Percentiles rank a stretch among this genome's conserved stretches.
Conservation (phyloP, 2,113 vertebrate species). For the Actinemys pallida region DNA sequence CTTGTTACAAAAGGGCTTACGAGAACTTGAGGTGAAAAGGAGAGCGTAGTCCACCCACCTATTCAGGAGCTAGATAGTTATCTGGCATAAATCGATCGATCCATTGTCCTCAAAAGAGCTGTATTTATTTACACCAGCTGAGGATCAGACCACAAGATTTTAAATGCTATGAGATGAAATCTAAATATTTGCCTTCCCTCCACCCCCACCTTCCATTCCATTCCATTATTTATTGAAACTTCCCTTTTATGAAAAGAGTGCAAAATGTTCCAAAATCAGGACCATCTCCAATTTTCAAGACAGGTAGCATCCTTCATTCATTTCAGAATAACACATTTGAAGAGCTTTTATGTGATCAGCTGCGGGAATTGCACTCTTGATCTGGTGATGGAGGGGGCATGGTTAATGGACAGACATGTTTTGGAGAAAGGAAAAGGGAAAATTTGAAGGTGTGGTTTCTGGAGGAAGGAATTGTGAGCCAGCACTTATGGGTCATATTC, state of each 20-base stretch:
- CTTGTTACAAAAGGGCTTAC: neutral
- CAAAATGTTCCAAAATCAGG: neutral
- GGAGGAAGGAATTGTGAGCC: neutral
- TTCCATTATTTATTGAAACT: neutral
- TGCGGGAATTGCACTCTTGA: neutral
- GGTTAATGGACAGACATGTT: neutral
- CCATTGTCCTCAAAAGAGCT: neutral
- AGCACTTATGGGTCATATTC: neutral
- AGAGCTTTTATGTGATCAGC: neutral
- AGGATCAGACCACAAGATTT: neutral
- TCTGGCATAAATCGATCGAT: neutral
- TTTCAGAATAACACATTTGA: neutral
- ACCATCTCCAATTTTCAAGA: neutral
- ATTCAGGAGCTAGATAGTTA: neutral
- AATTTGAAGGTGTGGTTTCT: neutral
- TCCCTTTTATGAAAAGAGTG: neutral
- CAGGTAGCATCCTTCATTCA: neutral
- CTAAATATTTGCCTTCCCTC: neutral
- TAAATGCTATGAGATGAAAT: neutral
- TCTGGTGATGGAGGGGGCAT: neutral
- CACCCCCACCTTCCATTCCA: neutral
- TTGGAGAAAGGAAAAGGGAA: neutral
- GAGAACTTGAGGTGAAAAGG: neutral
- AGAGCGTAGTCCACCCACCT: neutral
- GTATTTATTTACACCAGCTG: neutral